Evolutionary conservation across 1,140 invertebrate species (phyloP).

Genomic region (Sycobia sp.): DNA sequence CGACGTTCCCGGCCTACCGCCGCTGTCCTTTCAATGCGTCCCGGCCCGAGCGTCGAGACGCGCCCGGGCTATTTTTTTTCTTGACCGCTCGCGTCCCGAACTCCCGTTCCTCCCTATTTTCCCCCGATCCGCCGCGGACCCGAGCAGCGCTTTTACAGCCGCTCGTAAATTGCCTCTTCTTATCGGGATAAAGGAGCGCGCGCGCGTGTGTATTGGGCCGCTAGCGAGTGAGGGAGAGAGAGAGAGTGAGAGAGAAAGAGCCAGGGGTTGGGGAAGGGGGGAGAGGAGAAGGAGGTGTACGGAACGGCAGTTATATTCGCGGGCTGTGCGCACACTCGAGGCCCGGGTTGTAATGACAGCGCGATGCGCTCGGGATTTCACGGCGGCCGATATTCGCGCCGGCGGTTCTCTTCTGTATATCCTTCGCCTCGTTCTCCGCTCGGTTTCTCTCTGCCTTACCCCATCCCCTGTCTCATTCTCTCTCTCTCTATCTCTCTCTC

Average conservation of each 20-base stretch:
- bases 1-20: too few species aligned
- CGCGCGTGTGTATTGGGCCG: conserved; percentile 12
- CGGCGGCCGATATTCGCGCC: conserved; percentile 14
- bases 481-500: background rate
- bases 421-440: background rate
- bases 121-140: conserved; percentile 7
- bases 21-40: too few species aligned
- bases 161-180: conserved; percentile 29
- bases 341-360: conserved; percentile 29
- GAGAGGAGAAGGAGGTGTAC: too few species aligned
- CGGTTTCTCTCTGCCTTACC: too few species aligned
- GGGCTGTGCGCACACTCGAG: too few species aligned
- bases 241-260: too few species aligned
- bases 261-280: too few species aligned
- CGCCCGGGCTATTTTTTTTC: too few species aligned
- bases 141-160: conserved; percentile 15
- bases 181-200: conserved; percentile 30
- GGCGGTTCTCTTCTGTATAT: background rate
- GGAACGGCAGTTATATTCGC: conserved; percentile 18
- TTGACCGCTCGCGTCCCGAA: background rate
- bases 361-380: conserved; percentile 4
- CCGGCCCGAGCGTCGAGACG: too few species aligned
- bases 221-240: background rate
- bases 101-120: conserved; percentile 9
- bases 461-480: background rate